phyloP scores from a whole-genome alignment of 2,888 invertebrate species.

The Tipula unca region DNA sequence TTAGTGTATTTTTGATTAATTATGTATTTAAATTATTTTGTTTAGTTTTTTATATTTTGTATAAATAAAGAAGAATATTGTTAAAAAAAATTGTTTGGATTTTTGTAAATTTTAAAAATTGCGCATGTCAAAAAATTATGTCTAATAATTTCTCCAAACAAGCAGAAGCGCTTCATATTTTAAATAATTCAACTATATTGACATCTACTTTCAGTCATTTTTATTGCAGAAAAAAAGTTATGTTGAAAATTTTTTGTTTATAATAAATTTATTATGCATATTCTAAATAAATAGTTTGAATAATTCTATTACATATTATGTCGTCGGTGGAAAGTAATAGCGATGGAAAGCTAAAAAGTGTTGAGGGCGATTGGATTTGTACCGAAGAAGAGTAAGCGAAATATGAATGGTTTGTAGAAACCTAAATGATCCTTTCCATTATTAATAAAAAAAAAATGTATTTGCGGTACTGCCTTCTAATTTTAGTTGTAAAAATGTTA shows the following conservation, averaged over 20 bases:
- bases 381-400: slow-evolving; percentile 41
- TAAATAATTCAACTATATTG: not conserved
- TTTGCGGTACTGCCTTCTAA: slow-evolving; percentile 22
- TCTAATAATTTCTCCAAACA: not conserved
- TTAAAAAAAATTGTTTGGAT: not conserved
- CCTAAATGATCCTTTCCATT: slow-evolving; percentile 20
- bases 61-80: not conserved
- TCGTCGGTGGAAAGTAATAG: not conserved
- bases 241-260: not conserved
- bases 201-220: not conserved
- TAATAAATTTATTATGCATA: not conserved
- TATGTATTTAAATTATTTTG: not conserved
- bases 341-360: slow-evolving; percentile 14
- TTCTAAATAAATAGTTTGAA: not conserved
- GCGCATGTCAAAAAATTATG: not conserved
- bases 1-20: not conserved
- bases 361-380: slow-evolving; percentile 34
- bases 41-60: not conserved
- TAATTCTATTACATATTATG: not conserved
- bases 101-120: not conserved
- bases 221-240: not conserved
- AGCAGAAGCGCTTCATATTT: not conserved
- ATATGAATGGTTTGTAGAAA: slow-evolving; percentile 27
- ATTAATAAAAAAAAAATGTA: slow-evolving; percentile 22
- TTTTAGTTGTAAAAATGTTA: slow-evolving; percentile 76